Evolutionary conservation across 2,888 invertebrate species (phyloP).

Genomic region (Helicoverpa assulta): DNA sequence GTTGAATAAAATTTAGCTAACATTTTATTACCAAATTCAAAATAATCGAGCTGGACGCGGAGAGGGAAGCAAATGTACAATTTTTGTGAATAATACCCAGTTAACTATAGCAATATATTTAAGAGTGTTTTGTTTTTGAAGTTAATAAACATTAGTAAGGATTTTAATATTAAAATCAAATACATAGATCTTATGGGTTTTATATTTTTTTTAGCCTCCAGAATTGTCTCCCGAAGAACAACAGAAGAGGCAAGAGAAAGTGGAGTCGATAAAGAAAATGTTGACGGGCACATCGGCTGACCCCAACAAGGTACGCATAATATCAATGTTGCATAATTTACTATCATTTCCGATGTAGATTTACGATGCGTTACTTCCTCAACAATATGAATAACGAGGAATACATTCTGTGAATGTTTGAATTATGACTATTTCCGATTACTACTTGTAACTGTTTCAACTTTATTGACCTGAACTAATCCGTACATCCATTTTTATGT

Average conservation of each 20-base stretch:
- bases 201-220: slow-evolving; percentile 90
- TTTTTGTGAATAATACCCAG: no score
- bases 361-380: slow-evolving; percentile 55
- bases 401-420: slow-evolving; percentile 50
- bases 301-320: slow-evolving; percentile 80
- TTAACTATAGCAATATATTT: slow-evolving; percentile 18
- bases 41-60: no score
- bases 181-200: background rate
- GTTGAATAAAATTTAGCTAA: no score
- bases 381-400: slow-evolving; percentile 40
- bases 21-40: no score
- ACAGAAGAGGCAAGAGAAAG: slow-evolving; percentile 95
- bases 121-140: background rate
- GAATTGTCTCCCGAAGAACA: slow-evolving; percentile 96
- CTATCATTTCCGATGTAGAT: slow-evolving; percentile 44
- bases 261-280: slow-evolving; percentile 97
- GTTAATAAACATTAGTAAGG: background rate
- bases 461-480: slow-evolving; percentile 27
- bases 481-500: slow-evolving; percentile 8
- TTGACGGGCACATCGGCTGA: slow-evolving; percentile 92
- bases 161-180: background rate
- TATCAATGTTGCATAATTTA: slow-evolving; percentile 28
- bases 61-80: no score
- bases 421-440: slow-evolving; percentile 54
- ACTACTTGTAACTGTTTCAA: slow-evolving; percentile 26